phyloP scores from a whole-genome alignment of 2,797 vertebrate species.

The Odontamblyopus lacepedii region DNA sequence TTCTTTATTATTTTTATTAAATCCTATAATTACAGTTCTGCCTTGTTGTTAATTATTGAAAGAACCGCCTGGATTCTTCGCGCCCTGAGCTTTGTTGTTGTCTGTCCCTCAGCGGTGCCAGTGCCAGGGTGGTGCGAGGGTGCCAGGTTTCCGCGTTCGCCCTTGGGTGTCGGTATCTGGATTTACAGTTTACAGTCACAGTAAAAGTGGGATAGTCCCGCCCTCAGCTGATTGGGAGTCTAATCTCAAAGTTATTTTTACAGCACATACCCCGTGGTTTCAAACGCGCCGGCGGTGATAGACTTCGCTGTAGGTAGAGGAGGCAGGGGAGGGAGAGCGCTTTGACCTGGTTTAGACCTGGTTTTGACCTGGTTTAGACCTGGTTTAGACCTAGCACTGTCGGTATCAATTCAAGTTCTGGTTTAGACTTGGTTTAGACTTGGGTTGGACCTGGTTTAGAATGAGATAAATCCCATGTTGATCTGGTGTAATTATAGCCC shows the following conservation, averaged over 20 bases:
- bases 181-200: constrained; percentile 68
- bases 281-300: constrained; percentile 43
- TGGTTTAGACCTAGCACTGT: neutral
- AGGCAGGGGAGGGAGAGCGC: neutral
- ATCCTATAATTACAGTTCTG: too few species aligned
- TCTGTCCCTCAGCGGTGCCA: neutral
- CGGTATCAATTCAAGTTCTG: neutral
- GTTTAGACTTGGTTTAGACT: neutral
- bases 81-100: neutral
- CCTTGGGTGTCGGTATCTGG: constrained; percentile 46
- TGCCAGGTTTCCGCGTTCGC: neutral
- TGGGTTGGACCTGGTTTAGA: neutral
- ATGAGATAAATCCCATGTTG: too few species aligned
- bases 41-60: too few species aligned
- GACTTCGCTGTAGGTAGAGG: neutral
- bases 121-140: neutral
- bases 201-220: constrained; percentile 78
- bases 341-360: constrained; percentile 6
- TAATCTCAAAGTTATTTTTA: constrained; percentile 70
- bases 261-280: constrained; percentile 38
- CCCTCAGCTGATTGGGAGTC: constrained; percentile 76
- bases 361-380: neutral
- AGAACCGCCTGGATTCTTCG: too few species aligned
- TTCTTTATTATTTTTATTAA: too few species aligned
- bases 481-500: too few species aligned